Percentiles rank a stretch among this genome's conserved stretches.
These are phyloP conservation scores for Drosophila ambigua DNA, from an alignment of 1,140 invertebrate species.

Conservation along the genomic window DNA sequence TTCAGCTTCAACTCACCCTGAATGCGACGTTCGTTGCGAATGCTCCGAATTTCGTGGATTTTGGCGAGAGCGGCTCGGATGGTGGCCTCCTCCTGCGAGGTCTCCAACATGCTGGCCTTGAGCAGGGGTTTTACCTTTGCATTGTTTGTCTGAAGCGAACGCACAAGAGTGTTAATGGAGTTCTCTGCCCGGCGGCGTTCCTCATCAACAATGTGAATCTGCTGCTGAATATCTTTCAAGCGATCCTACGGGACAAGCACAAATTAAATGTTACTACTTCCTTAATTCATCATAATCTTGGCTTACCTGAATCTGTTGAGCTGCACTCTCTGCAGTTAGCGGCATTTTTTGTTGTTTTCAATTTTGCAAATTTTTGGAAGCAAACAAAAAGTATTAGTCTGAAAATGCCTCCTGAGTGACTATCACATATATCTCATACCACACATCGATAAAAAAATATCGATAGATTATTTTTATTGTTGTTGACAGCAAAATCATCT, in stretches of 20 bases:
- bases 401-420: background rate
- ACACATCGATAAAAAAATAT: too few relatives aligned
- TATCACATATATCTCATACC: too few relatives aligned
- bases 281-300: background rate
- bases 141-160: constrained; percentile 89
- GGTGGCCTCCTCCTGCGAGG: constrained; percentile 93
- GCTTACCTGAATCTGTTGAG: constrained; percentile 85
- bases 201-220: constrained; percentile 92
- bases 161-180: constrained; percentile 90
- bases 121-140: constrained; percentile 93
- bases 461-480: background rate
- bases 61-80: constrained; percentile 92
- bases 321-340: constrained; percentile 90
- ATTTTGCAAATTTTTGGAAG: constrained; percentile 10
- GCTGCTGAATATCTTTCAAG: constrained; percentile 89
- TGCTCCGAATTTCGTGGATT: constrained; percentile 95
- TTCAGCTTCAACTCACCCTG: constrained; percentile 83
- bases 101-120: constrained; percentile 91
- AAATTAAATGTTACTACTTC: background rate
- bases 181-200: constrained; percentile 91
- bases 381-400: background rate
- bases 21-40: constrained; percentile 94
- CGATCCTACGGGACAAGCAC: constrained; percentile 86
- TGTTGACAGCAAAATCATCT: background rate
- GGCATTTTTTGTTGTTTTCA: constrained; percentile 85